Evolutionary conservation across 23 tunicate species (phyloP), one percentile per base, ranked within the genome.

Genomic region (Trididemnum clinides): DNA sequence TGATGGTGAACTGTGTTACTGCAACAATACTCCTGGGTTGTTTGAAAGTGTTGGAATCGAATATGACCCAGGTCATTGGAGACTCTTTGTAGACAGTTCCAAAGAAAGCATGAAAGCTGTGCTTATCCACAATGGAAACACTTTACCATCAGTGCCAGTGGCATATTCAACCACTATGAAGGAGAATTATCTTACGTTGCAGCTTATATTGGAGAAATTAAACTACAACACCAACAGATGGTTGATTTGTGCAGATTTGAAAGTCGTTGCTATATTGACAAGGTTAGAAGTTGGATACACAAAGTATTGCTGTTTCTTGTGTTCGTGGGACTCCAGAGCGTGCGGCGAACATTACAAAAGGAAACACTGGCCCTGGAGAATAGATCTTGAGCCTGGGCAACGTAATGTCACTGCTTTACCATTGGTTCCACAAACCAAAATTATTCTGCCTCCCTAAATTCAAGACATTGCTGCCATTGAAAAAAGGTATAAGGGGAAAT

Each of bases 31-130:
- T 35, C 28, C 57, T 74, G 80, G 6, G 38, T 74, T 74, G 57
- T 7, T 74, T 74, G 5, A 18, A 6, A 12, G 22, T 18, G 2
- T 74, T 7, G 80, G 4, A 2, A 22, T 18, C 15, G 38, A 10
- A 57, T 38, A 74, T 38, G 57, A 73, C 80, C n/a, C n/a, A n/a
- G n/a, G n/a, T n/a, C n/a, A n/a, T n/a, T 73, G 80, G 57, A 37
- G 31, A 37, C 80, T 73, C 25, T 73, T 69, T 69, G 30, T 28
- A 28, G 76, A 69, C 38, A 4, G 37, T 27, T 69, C 76, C 44
- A 33, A 70, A n/a, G n/a, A n/a, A n/a, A n/a, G n/a, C n/a, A n/a
- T n/a, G n/a, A n/a, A n/a, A n/a, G n/a, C n/a, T n/a, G 39, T 33
- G 12, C 38, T 69, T 5, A 5, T 69, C 37, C 76, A 69, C n/a